These are phyloP conservation scores for Prionailurus bengalensis DNA, from an alignment of 2,113 vertebrate genomes.

Conservation along the genomic window DNA sequence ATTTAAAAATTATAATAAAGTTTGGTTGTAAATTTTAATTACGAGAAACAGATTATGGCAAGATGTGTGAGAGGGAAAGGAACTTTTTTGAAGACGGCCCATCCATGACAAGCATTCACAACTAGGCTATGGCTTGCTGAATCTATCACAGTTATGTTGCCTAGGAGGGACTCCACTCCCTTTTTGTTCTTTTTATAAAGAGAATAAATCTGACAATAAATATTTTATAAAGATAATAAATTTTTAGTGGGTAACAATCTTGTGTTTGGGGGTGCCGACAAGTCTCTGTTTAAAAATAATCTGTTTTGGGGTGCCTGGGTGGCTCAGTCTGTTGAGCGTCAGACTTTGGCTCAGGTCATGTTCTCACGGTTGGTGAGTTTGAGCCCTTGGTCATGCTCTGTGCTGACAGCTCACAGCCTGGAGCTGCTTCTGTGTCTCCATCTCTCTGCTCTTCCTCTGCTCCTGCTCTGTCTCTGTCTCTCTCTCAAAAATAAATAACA, in stretches of 20 bases:
- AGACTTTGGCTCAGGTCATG: too few relatives aligned
- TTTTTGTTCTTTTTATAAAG: neutral
- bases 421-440: too few relatives aligned
- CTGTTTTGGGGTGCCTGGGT: too few relatives aligned
- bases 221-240: neutral
- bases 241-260: neutral
- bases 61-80: neutral
- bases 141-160: neutral
- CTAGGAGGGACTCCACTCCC: neutral
- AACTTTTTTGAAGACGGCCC: neutral
- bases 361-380: too few relatives aligned
- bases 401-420: too few relatives aligned
- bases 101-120: neutral
- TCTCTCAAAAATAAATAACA: too few relatives aligned
- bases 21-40: neutral
- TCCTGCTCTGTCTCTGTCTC: too few relatives aligned
- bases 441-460: too few relatives aligned
- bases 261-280: neutral
- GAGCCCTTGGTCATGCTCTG: too few relatives aligned
- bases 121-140: accelerated
- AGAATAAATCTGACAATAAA: neutral
- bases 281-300: neutral
- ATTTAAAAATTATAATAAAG: neutral
- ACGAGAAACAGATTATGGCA: neutral
- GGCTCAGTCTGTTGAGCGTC: too few relatives aligned